Percentiles rank a stretch among this genome's conserved stretches.
These are phyloP conservation scores for Tinea trinotella DNA, from an alignment of 2,888 invertebrate genomes.

Conservation along the genomic window DNA sequence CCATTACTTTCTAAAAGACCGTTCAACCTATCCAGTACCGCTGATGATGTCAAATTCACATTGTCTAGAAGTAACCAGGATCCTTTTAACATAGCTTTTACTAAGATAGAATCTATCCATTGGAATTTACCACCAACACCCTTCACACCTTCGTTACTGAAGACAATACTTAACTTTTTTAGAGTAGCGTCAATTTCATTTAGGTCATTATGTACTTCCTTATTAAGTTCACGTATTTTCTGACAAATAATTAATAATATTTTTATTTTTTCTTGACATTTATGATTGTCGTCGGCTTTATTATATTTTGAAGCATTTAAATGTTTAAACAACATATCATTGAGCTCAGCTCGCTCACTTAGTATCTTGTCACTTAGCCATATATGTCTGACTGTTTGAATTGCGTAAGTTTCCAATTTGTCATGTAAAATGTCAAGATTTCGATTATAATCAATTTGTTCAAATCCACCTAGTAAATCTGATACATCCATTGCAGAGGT, in stretches of 20 bases:
- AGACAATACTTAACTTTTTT: conserved; percentile 39
- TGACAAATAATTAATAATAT: not conserved
- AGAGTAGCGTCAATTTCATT: conserved; percentile 42
- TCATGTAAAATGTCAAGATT: conserved; percentile 80
- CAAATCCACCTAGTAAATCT: conserved; percentile 96
- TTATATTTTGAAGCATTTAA: not conserved
- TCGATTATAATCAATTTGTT: conserved; percentile 87
- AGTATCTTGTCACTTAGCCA: conserved; percentile 34
- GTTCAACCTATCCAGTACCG: conserved; percentile 96
- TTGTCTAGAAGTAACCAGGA: conserved; percentile 91
- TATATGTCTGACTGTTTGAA: conserved; percentile 58
- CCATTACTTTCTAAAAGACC: conserved; percentile 95
- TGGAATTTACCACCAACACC: conserved; percentile 93
- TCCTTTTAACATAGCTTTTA: conserved; percentile 87
- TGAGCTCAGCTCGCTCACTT: too few relatives aligned
- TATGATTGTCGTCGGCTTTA: not conserved
- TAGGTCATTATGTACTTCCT: conserved; percentile 24
- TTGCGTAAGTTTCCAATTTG: conserved; percentile 67
- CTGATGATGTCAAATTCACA: conserved; percentile 96
- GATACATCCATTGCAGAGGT: conserved; percentile 96
- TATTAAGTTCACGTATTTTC: not conserved
- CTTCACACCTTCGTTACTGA: conserved; percentile 31
- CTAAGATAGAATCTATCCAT: conserved; percentile 91
- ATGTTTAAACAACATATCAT: not conserved
- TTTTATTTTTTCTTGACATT: not conserved